Evolutionary conservation across 2,888 invertebrate species (phyloP), one percentile per base, ranked within the genome.

Genomic region (Kuschelorhynchus macadamiae): DNA sequence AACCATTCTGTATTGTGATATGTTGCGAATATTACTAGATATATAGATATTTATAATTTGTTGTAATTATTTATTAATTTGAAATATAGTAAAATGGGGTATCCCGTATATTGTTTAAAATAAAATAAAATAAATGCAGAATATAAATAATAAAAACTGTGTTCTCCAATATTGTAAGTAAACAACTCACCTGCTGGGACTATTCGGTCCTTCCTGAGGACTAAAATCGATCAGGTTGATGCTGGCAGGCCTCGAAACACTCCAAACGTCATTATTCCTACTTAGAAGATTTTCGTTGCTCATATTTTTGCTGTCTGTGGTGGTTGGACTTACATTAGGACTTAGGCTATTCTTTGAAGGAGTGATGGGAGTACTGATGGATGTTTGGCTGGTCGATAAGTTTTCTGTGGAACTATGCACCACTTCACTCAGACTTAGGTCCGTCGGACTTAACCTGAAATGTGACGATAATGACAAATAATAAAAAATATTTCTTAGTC

Each of bases 301-400:
- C 11, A 72, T 74, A 25, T 69, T 33, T 30, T 72, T 78, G 33
- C 75, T 76, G 55, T 77, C 72, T 16, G 76, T 72, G 20, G 78
- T 79, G 16, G 62, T 53, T 0, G 82, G 81, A 71, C 82, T 82
- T 0, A 82, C 81, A 66, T 81, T 81, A 0, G 81, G 81, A 60
- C 81, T 82, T 5, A 76, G 59, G 8, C 80, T 80, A 67, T 78
- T 79, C 55, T 78, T 80, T 11, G 79, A 79, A 9, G 79, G 77
- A 50, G 79, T 81, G 3, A 75, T 70, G 0, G 81, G 81, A 42
- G 80, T 81, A 71, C 81, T 82, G n/a, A 81, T 71, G 7, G 81
- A 80, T n/a, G 79, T 80, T 33, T 77, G 79, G 74, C 71, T 88
- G 86, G 5, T 88, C 86, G 0, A 88, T 17, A 80, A 63, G 66